Conservation (phyloP, 1,140 invertebrate genomes). For the Apis dorsata region DNA sequence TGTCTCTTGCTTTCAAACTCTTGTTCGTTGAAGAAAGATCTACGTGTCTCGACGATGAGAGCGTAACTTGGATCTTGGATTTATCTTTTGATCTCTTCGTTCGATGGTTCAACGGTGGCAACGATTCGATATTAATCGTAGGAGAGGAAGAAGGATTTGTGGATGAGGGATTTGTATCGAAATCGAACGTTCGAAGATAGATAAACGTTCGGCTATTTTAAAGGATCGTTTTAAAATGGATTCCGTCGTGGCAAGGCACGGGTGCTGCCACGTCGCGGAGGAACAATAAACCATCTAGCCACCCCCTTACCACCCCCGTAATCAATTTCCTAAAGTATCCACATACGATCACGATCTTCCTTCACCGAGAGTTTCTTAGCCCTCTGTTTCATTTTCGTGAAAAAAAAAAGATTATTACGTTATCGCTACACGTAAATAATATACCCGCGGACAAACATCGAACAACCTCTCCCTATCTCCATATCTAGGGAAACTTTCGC, state of each 20-base stretch:
- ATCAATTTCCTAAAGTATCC: conserved; percentile 75
- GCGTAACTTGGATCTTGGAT: no score
- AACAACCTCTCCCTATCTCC: no score
- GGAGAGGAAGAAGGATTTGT: accelerated
- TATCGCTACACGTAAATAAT: no score
- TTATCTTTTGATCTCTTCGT: no score
- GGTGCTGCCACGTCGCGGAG: conserved; percentile 78
- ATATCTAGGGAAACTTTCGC: no score
- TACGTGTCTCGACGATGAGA: no score
- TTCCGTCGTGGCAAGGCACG: conserved; percentile 68
- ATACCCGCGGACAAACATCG: no score
- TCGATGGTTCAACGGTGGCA: no score
- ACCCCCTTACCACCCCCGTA: conserved; percentile 65
- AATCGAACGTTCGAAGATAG: not conserved
- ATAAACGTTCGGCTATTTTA: not conserved
- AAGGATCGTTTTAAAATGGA: conserved; percentile 46
- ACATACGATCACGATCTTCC: conserved; percentile 64
- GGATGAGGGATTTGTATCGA: not conserved
- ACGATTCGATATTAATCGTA: no score
- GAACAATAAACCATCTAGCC: conserved; percentile 71
- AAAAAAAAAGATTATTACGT: no score
- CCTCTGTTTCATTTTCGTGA: not conserved
- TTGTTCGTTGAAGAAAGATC: no score
- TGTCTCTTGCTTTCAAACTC: no score
- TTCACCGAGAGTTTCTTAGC: conserved; percentile 8